phyloP scores from a whole-genome alignment of 2,888 invertebrate genomes.

The Parthenolecanium corni region DNA sequence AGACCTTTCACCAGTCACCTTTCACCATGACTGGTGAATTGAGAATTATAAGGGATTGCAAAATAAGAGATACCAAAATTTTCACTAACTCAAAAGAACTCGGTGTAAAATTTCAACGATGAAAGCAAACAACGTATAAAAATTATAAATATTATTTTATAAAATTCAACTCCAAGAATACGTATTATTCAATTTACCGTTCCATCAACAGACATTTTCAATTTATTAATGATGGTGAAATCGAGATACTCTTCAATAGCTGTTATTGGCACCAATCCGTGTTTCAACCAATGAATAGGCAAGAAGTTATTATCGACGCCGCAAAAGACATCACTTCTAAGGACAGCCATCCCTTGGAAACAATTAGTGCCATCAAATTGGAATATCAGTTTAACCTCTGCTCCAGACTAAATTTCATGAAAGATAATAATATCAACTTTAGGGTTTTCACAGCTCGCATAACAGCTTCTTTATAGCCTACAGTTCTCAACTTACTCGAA shows the following conservation, averaged over 20 bases:
- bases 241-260: conserved; percentile 17
- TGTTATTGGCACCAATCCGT: conserved; percentile 4
- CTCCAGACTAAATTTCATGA: conserved; percentile 3
- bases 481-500: not conserved
- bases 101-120: no score
- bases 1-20: no score
- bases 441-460: not conserved
- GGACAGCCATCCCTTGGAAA: conserved; percentile 18
- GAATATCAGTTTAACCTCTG: conserved; percentile 19
- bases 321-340: conserved; percentile 1
- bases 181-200: no score
- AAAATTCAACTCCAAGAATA: no score
- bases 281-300: conserved; percentile 19
- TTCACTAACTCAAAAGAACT: no score
- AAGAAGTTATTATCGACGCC: conserved; percentile 2
- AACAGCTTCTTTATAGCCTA: not conserved
- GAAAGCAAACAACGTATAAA: no score
- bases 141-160: no score
- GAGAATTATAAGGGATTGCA: no score
- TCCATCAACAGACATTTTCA: conserved; percentile 9
- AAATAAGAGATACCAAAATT: no score
- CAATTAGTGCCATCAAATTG: conserved; percentile 19
- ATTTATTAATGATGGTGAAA: not conserved
- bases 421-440: not conserved
- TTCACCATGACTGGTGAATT: no score